Evolutionary conservation across 2,797 vertebrate species (phyloP), one percentile per base, ranked within the genome.

Genomic region (Periophthalmus magnuspinnatus): DNA sequence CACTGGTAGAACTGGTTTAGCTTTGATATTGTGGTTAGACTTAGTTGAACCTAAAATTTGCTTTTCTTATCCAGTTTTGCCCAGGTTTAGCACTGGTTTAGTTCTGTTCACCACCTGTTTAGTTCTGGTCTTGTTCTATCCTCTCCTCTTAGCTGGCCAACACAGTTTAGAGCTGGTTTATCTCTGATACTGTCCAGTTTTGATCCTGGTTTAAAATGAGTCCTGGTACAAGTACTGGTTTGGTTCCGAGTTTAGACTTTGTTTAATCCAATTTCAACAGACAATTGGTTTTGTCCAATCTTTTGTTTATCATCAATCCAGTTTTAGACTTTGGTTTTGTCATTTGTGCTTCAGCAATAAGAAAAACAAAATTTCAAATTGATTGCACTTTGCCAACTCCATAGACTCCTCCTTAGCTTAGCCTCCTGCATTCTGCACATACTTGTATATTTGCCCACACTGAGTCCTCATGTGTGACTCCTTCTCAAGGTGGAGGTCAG

Each of bases 401-500:
- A 21, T 38, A 68, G 24, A 10, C 52, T 48, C 59, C 32, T 32
- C 48, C 21, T 55, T 24, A 56, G 48, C 56, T 1, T 32, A 32
- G 50, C n/a, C 47, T 65, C 50, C 17, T 0, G 54, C n/a, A 41
- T 54, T 17, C 34, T 24, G 38, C 47, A 50, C 69, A 67, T 71
- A 68, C 66, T 61, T 56, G 8, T 58, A 6, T 67, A 70, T 78
- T 71, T 83, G 54, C 66, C 11, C 76, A 67, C 76, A 64, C 21
- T 69, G 77, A 77, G 68, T 67, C 17, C 67, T 81, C 75, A 67
- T 70, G 66, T 74, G 48, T 38, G 28, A 69, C 65, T 85, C 65
- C 50, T 83, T 71, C 22, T 32, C 41, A 63, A 82, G 76, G 71
- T 75, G 58, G 77, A 82, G 81, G 84, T 90, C 84, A 81, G 59